Evolutionary conservation across 2,113 vertebrate species (phyloP).

Genomic region (Pseudorectes ferrugineus): DNA sequence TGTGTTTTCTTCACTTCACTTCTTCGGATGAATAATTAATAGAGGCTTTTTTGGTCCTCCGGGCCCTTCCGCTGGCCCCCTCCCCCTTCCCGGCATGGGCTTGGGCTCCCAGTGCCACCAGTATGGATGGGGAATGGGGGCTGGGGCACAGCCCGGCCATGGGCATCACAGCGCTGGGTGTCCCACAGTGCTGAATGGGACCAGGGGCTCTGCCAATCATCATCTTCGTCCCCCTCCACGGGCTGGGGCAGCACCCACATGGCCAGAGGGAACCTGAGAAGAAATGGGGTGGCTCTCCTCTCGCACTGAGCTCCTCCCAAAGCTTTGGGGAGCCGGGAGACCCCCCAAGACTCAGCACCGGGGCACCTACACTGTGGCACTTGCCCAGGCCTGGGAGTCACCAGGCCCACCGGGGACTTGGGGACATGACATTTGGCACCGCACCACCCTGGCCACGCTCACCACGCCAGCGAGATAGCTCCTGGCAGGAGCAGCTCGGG

Average conservation of each 20-base stretch:
- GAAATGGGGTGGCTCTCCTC: not conserved
- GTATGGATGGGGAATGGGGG: fast-evolving
- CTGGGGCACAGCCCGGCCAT: not conserved
- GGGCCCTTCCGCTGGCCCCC: not conserved
- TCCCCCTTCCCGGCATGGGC: not conserved
- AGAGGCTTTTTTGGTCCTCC: conserved; percentile 48
- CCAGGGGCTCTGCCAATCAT: fast-evolving
- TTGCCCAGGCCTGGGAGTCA: not conserved
- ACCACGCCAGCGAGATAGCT: not conserved
- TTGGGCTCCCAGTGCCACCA: not conserved
- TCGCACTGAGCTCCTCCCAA: not conserved
- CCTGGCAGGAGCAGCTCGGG: not conserved
- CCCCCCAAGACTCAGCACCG: not conserved
- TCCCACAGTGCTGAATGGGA: not conserved
- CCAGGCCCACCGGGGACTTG: fast-evolving
- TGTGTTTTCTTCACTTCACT: conserved; percentile 56
- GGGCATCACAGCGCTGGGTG: no score
- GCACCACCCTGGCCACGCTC: not conserved
- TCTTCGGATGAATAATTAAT: conserved; percentile 64
- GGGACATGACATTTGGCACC: fast-evolving
- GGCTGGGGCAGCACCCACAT: fast-evolving
- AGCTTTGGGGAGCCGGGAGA: not conserved
- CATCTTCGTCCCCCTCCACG: not conserved
- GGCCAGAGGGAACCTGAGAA: not conserved
- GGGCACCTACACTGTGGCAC: not conserved